Conservation (phyloP, 2,888 invertebrate species). For the Himalopsyche kuldschensis region DNA sequence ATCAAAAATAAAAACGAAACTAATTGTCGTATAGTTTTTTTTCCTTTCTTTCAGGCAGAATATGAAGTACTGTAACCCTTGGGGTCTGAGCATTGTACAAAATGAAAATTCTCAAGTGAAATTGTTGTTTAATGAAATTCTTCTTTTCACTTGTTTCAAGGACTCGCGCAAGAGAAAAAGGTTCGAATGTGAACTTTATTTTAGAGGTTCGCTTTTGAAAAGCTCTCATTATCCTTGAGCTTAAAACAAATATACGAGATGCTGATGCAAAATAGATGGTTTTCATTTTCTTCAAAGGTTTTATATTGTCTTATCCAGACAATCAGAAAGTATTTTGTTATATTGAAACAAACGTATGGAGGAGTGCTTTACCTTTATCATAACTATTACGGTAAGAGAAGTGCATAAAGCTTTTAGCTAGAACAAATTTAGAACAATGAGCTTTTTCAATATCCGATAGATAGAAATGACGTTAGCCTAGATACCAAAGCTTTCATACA, state of each 20-base stretch:
- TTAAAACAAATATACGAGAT: not conserved
- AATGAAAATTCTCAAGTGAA: not conserved
- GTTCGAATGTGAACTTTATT: not conserved
- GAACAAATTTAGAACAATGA: too few species aligned
- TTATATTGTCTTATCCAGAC: not conserved
- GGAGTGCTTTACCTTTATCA: too few species aligned
- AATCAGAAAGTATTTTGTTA: not conserved
- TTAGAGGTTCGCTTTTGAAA: not conserved
- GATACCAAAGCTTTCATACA: too few species aligned
- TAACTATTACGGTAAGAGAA: too few species aligned
- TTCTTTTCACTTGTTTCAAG: not conserved
- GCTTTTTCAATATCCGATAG: too few species aligned
- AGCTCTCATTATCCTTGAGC: not conserved
- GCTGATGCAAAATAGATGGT: not conserved
- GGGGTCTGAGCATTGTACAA: not conserved
- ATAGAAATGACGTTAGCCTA: too few species aligned
- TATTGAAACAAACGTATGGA: not conserved
- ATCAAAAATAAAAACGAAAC: not conserved
- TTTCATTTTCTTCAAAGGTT: not conserved
- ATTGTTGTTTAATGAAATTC: conserved; percentile 1
- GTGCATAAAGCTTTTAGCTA: too few species aligned
- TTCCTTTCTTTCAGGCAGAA: not conserved
- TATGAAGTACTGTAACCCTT: not conserved
- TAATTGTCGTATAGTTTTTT: not conserved
- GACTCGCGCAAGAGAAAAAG: not conserved